Percentiles rank a stretch among this genome's conserved stretches.
phyloP scores from a whole-genome alignment of 2,113 vertebrate genomes.

The Gopherus evgoodei region DNA sequence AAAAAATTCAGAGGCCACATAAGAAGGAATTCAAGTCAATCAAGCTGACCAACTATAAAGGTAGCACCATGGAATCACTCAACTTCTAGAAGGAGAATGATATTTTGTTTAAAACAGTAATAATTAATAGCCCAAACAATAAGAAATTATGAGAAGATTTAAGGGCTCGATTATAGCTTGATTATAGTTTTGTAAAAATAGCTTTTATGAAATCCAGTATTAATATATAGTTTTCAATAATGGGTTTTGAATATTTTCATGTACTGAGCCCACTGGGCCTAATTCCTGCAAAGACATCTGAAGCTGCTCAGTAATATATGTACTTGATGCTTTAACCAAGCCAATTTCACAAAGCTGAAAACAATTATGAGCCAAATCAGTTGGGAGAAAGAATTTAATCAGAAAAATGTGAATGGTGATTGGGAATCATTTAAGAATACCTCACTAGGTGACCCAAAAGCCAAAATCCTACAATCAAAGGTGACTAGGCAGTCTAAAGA shows the following conservation, averaged over 20 bases:
- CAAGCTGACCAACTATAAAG: not conserved
- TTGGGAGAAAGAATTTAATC: not conserved
- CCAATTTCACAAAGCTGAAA: not conserved
- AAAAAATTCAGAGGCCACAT: not conserved
- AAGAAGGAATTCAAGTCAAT: not conserved
- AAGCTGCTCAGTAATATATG: not conserved
- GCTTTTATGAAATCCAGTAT: not conserved
- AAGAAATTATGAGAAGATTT: slow-evolving; percentile 17
- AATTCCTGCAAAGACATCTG: not conserved
- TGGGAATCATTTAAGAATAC: not conserved
- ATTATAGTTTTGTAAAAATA: slow-evolving; percentile 15
- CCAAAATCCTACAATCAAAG: not conserved
- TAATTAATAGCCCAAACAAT: not conserved
- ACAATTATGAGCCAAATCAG: not conserved
- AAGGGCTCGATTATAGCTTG: not conserved
- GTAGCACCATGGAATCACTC: not conserved
- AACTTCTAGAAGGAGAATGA: not conserved
- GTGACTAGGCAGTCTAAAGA: not conserved
- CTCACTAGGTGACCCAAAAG: not conserved
- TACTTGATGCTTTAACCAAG: not conserved
- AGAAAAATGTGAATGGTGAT: not conserved
- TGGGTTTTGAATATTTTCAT: not conserved
- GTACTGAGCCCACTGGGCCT: not conserved
- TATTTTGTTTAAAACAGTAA: not conserved
- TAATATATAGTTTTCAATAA: not conserved